A percentile compares a stretch with the other conserved stretches of the same genome.
phyloP scores from a whole-genome alignment of 2,797 vertebrate genomes.

The Perodicticus potto region DNA sequence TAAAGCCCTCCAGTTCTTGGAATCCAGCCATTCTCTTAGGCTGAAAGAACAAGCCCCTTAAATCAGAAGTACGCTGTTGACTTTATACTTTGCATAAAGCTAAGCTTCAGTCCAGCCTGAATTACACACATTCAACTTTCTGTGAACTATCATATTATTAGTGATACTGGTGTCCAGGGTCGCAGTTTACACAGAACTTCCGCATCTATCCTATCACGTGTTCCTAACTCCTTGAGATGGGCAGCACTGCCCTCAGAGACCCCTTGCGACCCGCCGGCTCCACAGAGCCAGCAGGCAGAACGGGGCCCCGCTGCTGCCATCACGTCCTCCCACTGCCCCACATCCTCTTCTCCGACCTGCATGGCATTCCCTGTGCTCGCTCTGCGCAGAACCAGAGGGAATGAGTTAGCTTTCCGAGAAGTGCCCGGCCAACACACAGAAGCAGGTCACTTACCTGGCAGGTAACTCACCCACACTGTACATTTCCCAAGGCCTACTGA shows the following conservation, averaged over 20 bases:
- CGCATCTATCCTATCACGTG: neutral
- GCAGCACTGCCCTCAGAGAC: neutral
- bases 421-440: neutral
- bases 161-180: neutral
- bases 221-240: neutral
- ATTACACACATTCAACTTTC: neutral
- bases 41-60: neutral
- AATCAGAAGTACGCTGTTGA: neutral
- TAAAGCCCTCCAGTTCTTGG: neutral
- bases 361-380: neutral
- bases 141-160: neutral
- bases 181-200: neutral
- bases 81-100: neutral
- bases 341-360: neutral
- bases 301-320: neutral
- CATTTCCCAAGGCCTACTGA: neutral
- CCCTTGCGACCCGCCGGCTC: neutral
- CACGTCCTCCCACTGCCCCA: fast-evolving
- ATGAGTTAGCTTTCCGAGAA: conserved; percentile 15
- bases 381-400: neutral
- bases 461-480: neutral
- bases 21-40: neutral
- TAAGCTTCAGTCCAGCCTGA: neutral
- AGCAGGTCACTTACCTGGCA: neutral
- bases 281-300: neutral